phyloP scores from a whole-genome alignment of 2,888 invertebrate genomes.

The Hermaeophaga mercurialis region DNA sequence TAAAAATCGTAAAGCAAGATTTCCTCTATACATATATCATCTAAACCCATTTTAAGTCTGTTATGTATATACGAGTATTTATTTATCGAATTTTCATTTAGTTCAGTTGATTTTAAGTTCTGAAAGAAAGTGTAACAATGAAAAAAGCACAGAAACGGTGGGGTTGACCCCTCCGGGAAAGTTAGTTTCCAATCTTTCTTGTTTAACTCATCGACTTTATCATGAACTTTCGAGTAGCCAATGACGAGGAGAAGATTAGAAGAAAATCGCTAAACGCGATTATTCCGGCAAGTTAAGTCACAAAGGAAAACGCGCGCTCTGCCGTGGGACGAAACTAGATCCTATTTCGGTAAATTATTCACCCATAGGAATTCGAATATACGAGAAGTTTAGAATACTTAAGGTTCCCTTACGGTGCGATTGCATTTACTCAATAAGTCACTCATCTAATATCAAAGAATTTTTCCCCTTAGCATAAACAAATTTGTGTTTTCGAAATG shows the following conservation, averaged over 20 bases:
- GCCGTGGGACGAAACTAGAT: slow-evolving; percentile 9
- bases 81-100: too few relatives aligned
- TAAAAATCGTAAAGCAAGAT: too few relatives aligned
- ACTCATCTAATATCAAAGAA: not conserved
- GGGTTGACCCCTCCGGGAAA: not conserved
- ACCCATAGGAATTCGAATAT: slow-evolving; percentile 7
- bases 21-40: too few relatives aligned
- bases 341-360: slow-evolving; percentile 12
- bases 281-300: slow-evolving; percentile 31
- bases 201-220: slow-evolving; percentile 4
- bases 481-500: too few relatives aligned
- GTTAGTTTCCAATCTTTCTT: not conserved
- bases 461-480: not conserved
- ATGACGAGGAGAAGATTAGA: slow-evolving; percentile 28
- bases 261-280: slow-evolving; percentile 32
- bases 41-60: too few relatives aligned
- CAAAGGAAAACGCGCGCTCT: slow-evolving; percentile 19
- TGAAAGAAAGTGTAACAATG: too few relatives aligned
- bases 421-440: not conserved
- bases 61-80: too few relatives aligned
- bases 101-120: too few relatives aligned
- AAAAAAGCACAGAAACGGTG: too few relatives aligned
- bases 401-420: not conserved
- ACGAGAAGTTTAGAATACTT: not conserved
- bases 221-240: slow-evolving; percentile 25